Percentiles rank a stretch among this genome's conserved stretches.
phyloP scores from a whole-genome alignment of 2,113 vertebrate species.

The Albula glossodonta region DNA sequence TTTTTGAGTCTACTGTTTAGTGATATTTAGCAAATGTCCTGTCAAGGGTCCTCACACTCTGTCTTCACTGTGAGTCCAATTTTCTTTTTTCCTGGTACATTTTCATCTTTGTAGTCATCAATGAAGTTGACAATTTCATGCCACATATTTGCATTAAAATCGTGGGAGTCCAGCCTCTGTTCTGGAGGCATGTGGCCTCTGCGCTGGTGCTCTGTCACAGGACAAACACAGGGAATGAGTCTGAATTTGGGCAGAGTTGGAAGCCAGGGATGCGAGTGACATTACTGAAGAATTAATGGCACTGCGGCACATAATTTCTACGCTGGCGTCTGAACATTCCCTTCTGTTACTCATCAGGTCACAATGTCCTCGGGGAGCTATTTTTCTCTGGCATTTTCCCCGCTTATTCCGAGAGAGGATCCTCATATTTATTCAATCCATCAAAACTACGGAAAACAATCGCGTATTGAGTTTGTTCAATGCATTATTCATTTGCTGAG shows the following conservation, averaged over 20 bases:
- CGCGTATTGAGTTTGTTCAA: background rate
- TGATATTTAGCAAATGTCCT: too few species aligned
- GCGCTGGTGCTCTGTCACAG: background rate
- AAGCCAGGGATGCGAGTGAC: background rate
- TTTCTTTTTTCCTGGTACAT: too few species aligned
- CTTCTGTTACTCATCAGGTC: conserved; percentile 29
- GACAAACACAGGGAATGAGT: conserved; percentile 14
- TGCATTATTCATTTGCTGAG: background rate
- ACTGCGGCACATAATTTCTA: background rate
- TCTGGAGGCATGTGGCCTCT: background rate
- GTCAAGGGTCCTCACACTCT: too few species aligned
- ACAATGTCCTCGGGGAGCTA: conserved; percentile 10
- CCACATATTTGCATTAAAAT: too few species aligned
- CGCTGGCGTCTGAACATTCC: conserved; percentile 12
- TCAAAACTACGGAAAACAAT: background rate
- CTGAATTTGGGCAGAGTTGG: too few species aligned
- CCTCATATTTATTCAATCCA: background rate
- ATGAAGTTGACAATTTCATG: too few species aligned
- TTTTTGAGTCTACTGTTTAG: too few species aligned
- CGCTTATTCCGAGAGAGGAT: conserved; percentile 8
- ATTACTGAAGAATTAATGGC: conserved; percentile 25
- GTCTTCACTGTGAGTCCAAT: too few species aligned
- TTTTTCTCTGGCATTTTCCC: conserved; percentile 19
- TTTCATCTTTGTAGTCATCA: too few species aligned
- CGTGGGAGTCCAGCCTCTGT: too few species aligned